phyloP scores from a whole-genome alignment of 2,797 vertebrate species.

The Zalophus californianus region DNA sequence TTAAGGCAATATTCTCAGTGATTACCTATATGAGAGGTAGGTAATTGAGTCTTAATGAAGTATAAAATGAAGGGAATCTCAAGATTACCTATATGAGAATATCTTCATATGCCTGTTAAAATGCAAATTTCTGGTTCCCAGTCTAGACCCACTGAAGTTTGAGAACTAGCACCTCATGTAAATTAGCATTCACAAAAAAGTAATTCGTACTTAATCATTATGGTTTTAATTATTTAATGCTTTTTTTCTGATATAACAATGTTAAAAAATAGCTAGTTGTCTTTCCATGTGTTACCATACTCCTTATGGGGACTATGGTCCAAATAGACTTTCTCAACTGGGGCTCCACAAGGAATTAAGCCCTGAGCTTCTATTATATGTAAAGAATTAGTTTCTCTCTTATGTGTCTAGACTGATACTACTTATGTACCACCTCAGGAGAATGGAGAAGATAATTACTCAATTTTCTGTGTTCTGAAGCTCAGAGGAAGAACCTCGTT shows the following conservation, averaged over 20 bases:
- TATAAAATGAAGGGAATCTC: no score
- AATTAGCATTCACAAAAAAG: not conserved
- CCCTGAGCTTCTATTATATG: not conserved
- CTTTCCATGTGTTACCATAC: not conserved
- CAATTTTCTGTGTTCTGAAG: not conserved
- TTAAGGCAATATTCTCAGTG: not conserved
- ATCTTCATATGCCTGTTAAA: not conserved
- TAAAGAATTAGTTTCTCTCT: not conserved
- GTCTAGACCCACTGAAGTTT: not conserved
- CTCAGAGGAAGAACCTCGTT: not conserved
- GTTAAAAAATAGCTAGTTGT: not conserved
- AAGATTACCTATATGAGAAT: not conserved
- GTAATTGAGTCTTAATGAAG: no score
- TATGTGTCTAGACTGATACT: not conserved
- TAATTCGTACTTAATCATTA: not conserved
- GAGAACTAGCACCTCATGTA: not conserved
- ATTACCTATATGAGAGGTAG: not conserved
- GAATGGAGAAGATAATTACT: constrained; percentile 18
- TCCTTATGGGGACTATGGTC: not conserved
- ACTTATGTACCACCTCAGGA: not conserved
- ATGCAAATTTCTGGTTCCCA: not conserved
- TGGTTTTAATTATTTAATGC: not conserved
- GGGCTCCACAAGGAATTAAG: not conserved
- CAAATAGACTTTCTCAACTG: not conserved
- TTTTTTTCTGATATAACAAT: not conserved